Base-by-base conservation (phyloP, 2,113 vertebrate species). In the Phocoena sinus region DNA sequence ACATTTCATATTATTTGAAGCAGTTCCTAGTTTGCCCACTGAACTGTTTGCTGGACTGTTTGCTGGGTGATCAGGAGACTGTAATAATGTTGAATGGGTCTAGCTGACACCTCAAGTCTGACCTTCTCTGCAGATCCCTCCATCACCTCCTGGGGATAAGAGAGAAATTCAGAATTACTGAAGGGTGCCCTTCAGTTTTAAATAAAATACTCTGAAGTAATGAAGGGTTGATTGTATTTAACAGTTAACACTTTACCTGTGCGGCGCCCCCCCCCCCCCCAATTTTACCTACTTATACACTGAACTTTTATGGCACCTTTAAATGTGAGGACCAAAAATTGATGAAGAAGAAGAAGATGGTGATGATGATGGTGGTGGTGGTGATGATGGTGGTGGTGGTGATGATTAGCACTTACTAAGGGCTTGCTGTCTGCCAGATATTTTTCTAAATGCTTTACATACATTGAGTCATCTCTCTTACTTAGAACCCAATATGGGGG, bases 191-290 rank as follows among this genome's bases (percentile, higher is more conserved):
- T 90, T 91, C 17, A 89, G 41, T 68, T 60, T 77, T 74, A 38
- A 68, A 68, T 60, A 76, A 80, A 47, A 38, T 65, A 67, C 9
- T 60, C 6, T 79, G 44, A 13, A 8, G 53, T 67, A 44, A 85
- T 33, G 20, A 71, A 97, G 3, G 18, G 5, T 71, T 28, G 41
- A 58, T 79, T 84, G 15, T 77, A 47, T 92, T 82, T 73, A n/a
- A 91, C 44, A 33, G 44, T 73, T 36, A 79, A 77, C n/a, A 12
- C 20, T 6, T 8, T 1, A 63, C 25, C 15, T 53, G 50, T 38
- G 38, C 38, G 38, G 38, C 4, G 2, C 36, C 2, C 36, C 20
- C 4, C 8, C 31, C 6, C 0, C 8, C 15, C n/a, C 47, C 3
- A 14, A 10, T 73, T 81, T 87, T 18, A 47, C 31, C 23, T 81